Conservation (phyloP, 2,797 vertebrate genomes). For the Nothura maculosa region DNA sequence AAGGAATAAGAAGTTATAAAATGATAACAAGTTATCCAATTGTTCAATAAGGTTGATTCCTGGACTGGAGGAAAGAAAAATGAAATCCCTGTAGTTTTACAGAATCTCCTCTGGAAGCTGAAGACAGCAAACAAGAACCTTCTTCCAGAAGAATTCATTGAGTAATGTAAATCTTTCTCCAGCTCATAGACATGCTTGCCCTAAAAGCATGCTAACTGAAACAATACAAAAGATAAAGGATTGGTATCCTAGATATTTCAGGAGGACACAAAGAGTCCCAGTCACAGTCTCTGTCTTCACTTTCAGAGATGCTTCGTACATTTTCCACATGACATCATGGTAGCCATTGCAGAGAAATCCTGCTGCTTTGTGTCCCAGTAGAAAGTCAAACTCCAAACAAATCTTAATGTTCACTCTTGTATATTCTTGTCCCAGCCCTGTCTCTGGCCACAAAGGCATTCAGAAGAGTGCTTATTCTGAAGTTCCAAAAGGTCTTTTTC, state of each 20-base stretch:
- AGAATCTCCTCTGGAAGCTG: not conserved
- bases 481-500: not conserved
- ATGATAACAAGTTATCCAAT: not conserved
- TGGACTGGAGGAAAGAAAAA: not conserved
- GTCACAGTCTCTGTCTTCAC: not conserved
- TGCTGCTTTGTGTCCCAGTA: constrained; percentile 5
- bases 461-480: not conserved
- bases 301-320: not conserved
- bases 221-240: not conserved
- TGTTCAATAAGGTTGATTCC: not conserved
- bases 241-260: not conserved
- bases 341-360: not conserved
- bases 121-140: not conserved
- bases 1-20: not conserved
- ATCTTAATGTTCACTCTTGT: not conserved
- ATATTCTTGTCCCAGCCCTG: not conserved
- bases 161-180: not conserved
- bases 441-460: not conserved
- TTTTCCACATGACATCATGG: not conserved
- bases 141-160: not conserved
- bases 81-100: not conserved
- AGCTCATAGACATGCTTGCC: not conserved
- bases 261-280: not conserved
- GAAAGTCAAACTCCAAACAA: not conserved
- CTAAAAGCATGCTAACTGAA: not conserved